These are phyloP conservation scores for Nothobranchius furzeri DNA, from an alignment of 2,113 vertebrate species.

Conservation along the genomic window DNA sequence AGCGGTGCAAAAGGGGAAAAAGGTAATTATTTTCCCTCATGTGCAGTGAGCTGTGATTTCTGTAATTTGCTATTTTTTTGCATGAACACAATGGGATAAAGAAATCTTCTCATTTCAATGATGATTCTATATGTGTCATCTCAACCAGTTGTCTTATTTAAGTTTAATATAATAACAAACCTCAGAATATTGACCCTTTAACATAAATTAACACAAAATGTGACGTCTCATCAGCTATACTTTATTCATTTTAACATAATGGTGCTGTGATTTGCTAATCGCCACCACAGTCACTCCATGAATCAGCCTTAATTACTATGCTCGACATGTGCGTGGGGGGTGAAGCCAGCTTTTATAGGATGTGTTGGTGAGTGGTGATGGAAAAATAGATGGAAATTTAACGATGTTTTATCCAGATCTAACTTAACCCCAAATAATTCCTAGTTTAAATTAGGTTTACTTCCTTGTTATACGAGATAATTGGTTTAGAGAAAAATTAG, in stretches of 20 bases:
- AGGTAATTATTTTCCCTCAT: slow-evolving; percentile 14
- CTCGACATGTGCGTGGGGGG: slow-evolving; percentile 23
- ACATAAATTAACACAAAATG: slow-evolving; percentile 50
- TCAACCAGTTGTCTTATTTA: not conserved
- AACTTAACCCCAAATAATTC: slow-evolving; percentile 48
- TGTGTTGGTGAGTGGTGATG: slow-evolving; percentile 27
- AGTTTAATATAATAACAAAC: not conserved
- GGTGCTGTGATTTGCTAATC: slow-evolving; percentile 54
- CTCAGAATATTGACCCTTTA: slow-evolving; percentile 27
- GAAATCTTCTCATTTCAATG: not conserved
- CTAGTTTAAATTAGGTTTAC: slow-evolving; percentile 44
- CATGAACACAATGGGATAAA: not conserved
- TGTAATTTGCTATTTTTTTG: not conserved
- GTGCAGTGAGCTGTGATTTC: slow-evolving; percentile 7
- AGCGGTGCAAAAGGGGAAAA: not conserved
- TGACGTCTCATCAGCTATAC: slow-evolving; percentile 49
- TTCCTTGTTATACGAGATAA: slow-evolving; percentile 28
- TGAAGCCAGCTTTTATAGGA: slow-evolving; percentile 23
- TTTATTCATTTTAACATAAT: slow-evolving; percentile 49
- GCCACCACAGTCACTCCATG: slow-evolving; percentile 43
- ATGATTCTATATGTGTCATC: slow-evolving; percentile 6
- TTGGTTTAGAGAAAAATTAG: slow-evolving; percentile 40
- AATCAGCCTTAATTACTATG: slow-evolving; percentile 58
- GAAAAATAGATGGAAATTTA: slow-evolving; percentile 40
- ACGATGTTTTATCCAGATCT: slow-evolving; percentile 7